phyloP scores from a whole-genome alignment of 2,113 vertebrate species.

The Caranx melampygus region DNA sequence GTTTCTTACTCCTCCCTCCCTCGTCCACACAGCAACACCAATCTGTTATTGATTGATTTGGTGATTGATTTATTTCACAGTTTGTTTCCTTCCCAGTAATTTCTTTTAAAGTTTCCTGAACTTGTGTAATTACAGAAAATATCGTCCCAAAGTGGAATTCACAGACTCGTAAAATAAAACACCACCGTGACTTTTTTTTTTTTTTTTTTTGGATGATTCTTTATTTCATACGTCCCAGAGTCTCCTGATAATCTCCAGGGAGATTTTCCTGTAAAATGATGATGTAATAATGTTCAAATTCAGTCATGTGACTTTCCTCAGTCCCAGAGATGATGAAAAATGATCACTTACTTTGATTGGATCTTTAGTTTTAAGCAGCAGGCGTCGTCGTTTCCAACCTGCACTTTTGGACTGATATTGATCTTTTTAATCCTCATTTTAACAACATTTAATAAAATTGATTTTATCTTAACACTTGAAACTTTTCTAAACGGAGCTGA shows the following conservation, averaged over 20 bases:
- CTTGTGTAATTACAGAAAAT: neutral
- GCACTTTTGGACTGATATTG: too few species aligned
- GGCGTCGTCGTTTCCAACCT: too few species aligned
- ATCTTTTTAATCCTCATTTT: too few species aligned
- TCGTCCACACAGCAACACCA: neutral
- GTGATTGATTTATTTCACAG: conserved; percentile 2
- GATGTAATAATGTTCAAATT: too few species aligned
- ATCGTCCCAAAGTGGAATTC: too few species aligned
- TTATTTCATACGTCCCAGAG: neutral
- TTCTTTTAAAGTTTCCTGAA: neutral
- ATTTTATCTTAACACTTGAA: too few species aligned
- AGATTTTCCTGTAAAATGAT: neutral
- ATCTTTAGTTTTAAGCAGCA: too few species aligned
- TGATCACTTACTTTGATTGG: too few species aligned
- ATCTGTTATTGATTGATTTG: neutral
- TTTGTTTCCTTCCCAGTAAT: neutral
- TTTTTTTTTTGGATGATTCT: neutral
- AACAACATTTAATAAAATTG: too few species aligned
- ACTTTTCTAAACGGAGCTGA: too few species aligned
- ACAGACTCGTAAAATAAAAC: neutral
- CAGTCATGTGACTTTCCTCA: too few species aligned
- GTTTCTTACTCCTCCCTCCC: neutral
- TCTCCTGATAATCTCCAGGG: accelerated
- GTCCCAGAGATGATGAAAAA: too few species aligned
- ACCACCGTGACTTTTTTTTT: neutral